A percentile compares a stretch with the other conserved stretches of the same genome.
Conservation (phyloP, 2,797 vertebrate genomes). For the Pogonophryne albipinna region DNA sequence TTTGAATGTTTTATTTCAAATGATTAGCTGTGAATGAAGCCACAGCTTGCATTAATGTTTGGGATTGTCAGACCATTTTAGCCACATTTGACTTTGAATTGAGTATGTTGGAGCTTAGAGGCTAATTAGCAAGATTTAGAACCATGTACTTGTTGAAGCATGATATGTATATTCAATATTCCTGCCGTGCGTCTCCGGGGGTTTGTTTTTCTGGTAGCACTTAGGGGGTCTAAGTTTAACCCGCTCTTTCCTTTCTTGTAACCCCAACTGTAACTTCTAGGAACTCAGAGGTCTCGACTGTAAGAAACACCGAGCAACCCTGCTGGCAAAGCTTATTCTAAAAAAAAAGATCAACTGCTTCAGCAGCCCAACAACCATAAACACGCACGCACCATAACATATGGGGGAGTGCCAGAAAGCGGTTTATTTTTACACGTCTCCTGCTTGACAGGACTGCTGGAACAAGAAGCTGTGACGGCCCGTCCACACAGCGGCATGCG, state of each 20-base stretch:
- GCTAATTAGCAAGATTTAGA: no score
- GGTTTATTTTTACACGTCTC: conserved; percentile 64
- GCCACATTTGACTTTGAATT: no score
- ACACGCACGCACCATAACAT: conserved; percentile 19
- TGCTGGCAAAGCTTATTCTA: conserved; percentile 76
- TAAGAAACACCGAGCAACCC: conserved; percentile 67
- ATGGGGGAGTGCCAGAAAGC: conserved; percentile 24
- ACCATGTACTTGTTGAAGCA: not conserved
- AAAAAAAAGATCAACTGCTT: conserved; percentile 79
- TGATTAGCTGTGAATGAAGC: no score
- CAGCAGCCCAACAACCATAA: conserved; percentile 10
- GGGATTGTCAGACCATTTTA: no score
- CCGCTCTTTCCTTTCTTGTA: conserved; percentile 6
- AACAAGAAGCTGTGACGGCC: conserved; percentile 17
- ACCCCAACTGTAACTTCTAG: conserved; percentile 31
- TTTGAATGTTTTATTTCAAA: no score
- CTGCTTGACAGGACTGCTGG: conserved; percentile 35
- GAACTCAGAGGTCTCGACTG: conserved; percentile 29
- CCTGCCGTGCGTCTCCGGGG: not conserved
- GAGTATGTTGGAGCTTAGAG: no score
- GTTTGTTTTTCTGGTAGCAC: not conserved
- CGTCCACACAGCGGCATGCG: no score
- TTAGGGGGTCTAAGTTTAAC: not conserved
- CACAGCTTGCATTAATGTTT: no score
- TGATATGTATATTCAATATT: conserved; percentile 18